Percentiles rank a stretch among this genome's conserved stretches.
phyloP scores from a whole-genome alignment of 1,140 invertebrate species.

The Hirudo medicinalis region DNA sequence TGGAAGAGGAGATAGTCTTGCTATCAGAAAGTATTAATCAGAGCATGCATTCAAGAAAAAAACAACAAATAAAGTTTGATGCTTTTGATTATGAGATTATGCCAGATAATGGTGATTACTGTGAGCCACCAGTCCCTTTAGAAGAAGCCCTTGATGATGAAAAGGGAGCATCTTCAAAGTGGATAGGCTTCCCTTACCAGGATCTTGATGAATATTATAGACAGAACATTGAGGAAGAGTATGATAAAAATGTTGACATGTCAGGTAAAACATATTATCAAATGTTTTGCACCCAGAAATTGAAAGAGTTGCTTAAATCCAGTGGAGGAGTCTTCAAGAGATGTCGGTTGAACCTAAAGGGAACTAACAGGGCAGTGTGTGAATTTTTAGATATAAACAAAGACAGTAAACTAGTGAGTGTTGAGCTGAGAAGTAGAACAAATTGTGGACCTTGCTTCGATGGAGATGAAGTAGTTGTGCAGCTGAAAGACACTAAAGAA shows the following conservation, averaged over 20 bases:
- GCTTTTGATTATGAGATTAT: neutral
- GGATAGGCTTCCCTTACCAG: neutral
- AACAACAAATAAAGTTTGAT: neutral
- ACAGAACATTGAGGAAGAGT: neutral
- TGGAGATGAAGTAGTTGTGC: constrained; percentile 33
- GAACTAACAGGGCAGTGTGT: constrained; percentile 1
- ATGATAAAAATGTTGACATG: constrained; percentile 9
- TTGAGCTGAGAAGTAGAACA: constrained; percentile 27
- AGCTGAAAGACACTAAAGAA: constrained; percentile 24
- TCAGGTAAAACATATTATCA: constrained; percentile 9
- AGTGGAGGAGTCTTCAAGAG: neutral
- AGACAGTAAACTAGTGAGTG: constrained; percentile 15
- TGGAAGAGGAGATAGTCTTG: neutral
- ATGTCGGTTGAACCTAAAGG: constrained; percentile 10
- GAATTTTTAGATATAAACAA: neutral
- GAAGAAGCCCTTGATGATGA: neutral
- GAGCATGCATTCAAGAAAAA: neutral
- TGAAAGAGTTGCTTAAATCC: constrained; percentile 1
- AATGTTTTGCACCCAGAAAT: neutral
- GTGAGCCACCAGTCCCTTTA: neutral
- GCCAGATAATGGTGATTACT: neutral
- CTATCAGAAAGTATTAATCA: constrained; percentile 1
- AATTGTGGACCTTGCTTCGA: constrained; percentile 31
- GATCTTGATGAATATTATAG: neutral
- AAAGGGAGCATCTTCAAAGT: neutral